These are phyloP conservation scores for Microctenopoma lineatum DNA, from an alignment of 2,797 vertebrate genomes.

Conservation along the genomic window DNA sequence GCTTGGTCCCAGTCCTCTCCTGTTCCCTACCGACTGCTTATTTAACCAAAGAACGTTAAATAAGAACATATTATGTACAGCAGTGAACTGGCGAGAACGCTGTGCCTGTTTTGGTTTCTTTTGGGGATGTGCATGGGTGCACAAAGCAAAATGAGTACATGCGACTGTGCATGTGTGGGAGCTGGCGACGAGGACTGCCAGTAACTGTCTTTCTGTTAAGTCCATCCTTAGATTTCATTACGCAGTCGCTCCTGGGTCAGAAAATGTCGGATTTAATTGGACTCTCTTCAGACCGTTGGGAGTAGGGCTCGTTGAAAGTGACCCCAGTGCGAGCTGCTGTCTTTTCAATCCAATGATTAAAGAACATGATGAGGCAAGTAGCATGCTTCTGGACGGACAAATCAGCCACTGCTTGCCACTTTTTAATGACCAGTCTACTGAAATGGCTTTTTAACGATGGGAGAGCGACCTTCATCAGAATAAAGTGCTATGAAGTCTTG, in stretches of 20 bases:
- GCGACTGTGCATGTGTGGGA: constrained; percentile 15
- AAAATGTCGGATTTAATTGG: constrained; percentile 77
- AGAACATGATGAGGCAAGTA: constrained; percentile 71
- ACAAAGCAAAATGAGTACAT: constrained; percentile 19
- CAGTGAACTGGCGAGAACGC: constrained; percentile 7
- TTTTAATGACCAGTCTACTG: constrained; percentile 77
- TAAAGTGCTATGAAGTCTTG: constrained; percentile 45
- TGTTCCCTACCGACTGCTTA: constrained; percentile 21
- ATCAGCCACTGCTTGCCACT: constrained; percentile 56
- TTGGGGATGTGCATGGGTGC: constrained; percentile 17
- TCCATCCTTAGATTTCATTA: constrained; percentile 61
- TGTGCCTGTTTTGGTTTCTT: not conserved
- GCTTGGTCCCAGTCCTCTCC: not conserved
- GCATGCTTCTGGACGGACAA: constrained; percentile 66
- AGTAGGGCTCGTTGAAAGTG: constrained; percentile 65
- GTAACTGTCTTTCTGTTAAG: constrained; percentile 34
- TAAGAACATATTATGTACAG: constrained; percentile 48
- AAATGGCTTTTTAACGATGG: constrained; percentile 70
- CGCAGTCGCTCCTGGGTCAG: constrained; percentile 57
- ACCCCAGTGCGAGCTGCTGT: constrained; percentile 65
- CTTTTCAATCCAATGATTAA: constrained; percentile 74
- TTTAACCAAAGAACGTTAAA: constrained; percentile 59
- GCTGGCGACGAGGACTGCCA: constrained; percentile 20
- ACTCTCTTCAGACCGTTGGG: constrained; percentile 66
- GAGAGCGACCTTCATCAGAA: constrained; percentile 54